phyloP scores from a whole-genome alignment of 2,888 invertebrate species.

The Chorisops tibialis region DNA sequence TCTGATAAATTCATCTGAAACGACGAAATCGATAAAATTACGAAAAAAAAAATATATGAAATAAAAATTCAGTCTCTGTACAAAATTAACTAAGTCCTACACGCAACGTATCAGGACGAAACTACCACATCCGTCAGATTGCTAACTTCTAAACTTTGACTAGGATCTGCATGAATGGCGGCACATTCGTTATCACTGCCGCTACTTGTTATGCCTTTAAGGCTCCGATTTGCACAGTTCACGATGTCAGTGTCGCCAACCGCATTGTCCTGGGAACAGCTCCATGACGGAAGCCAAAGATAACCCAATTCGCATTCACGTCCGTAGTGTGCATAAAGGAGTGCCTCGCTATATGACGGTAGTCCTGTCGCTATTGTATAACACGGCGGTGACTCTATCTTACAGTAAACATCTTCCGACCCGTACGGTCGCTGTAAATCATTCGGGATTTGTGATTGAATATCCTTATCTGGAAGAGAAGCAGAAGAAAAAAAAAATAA shows the following conservation, averaged over 20 bases:
- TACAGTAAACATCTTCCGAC: conserved; percentile 45
- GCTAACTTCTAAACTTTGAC: neutral
- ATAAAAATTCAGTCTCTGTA: conserved; percentile 8
- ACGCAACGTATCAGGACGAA: conserved; percentile 28
- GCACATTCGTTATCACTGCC: conserved; percentile 6
- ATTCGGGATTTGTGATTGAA: conserved; percentile 45
- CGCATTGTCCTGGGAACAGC: neutral
- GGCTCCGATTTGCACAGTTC: neutral
- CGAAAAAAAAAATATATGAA: too few relatives aligned
- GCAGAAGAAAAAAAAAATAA: conserved; percentile 24
- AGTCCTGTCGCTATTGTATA: conserved; percentile 63
- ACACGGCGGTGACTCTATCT: conserved; percentile 58
- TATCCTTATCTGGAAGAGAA: conserved; percentile 49
- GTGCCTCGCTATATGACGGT: conserved; percentile 62
- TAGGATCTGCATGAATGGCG: neutral
- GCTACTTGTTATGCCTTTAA: neutral
- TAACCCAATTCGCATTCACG: conserved; percentile 36
- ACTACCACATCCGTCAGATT: conserved; percentile 25
- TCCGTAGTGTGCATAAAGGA: conserved; percentile 47
- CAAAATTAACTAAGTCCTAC: neutral
- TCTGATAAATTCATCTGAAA: neutral
- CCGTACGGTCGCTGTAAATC: conserved; percentile 30
- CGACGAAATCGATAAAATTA: neutral
- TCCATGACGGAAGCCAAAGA: conserved; percentile 14
- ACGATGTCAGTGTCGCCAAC: neutral